Conservation (phyloP, 37 sponge, comb jelly and placozoan species). For the Ephydatia muelleri region DNA sequence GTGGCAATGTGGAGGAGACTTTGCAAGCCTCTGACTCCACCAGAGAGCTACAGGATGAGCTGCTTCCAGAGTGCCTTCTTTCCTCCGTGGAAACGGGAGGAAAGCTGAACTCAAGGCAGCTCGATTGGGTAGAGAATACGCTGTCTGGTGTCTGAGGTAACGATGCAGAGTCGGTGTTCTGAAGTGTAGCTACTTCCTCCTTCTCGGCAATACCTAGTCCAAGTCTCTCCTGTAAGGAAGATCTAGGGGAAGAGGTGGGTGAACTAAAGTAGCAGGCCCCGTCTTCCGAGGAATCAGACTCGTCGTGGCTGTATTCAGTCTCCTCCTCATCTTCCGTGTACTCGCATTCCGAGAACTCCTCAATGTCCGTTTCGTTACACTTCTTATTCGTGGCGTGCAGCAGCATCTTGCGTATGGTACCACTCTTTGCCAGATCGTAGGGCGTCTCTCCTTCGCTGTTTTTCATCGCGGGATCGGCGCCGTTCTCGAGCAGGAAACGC, state of each 20-base stretch:
- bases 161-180: neutral
- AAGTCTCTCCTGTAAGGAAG: slow-evolving; percentile 31
- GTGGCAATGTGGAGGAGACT: too few relatives aligned
- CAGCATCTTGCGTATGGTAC: slow-evolving; percentile 70
- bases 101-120: neutral
- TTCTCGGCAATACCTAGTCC: neutral
- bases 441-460: slow-evolving; percentile 70
- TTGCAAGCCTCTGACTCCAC: slow-evolving; percentile 3
- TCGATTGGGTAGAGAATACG: slow-evolving; percentile 32
- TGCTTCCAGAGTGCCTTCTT: slow-evolving; percentile 31
- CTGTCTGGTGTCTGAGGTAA: slow-evolving; percentile 43
- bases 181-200: neutral
- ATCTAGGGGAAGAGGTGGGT: neutral
- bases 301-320: slow-evolving; percentile 63
- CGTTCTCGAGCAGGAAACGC: slow-evolving; percentile 60
- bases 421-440: slow-evolving; percentile 59
- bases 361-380: slow-evolving; percentile 25
- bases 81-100: neutral
- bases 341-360: slow-evolving; percentile 61
- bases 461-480: slow-evolving; percentile 61
- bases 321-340: slow-evolving; percentile 61
- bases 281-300: slow-evolving; percentile 52
- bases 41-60: slow-evolving; percentile 49
- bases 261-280: slow-evolving; percentile 15
- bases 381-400: slow-evolving; percentile 67